Base-by-base conservation (phyloP, 2,113 vertebrate species). In the Eretmochelys imbricata region DNA sequence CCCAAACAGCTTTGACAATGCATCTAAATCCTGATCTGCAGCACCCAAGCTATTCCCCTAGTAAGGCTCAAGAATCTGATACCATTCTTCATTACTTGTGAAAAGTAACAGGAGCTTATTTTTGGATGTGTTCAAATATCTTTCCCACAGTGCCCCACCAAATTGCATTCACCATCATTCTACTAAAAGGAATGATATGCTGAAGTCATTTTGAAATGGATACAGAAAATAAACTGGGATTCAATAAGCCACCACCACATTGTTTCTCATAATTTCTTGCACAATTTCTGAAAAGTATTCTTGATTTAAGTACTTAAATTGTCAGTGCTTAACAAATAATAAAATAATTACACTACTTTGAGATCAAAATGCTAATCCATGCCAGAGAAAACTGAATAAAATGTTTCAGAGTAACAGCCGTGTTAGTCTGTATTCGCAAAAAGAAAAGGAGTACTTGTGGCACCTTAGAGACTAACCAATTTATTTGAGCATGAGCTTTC, bases 331-430 rank as follows among this genome's bases (percentile, higher is more conserved):
- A 95, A 85, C 12, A 90, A 94, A 80, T 48, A 92, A 80, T n/a
- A 90, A 93, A 92, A 69, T 35, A 89, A 93, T 22, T 27, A 8
- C 84, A 82, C 48, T 69, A 59, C 35, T 88, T 16, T 38, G 86
- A 75, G 83, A 84, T 31, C 86, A 92, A 95, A 94, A 48, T n/a
- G 16, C 55, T 87, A 91, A 96, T 84, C 81, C 31, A 29, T 75
- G 69, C 51, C 16, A 87, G 65, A 88, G 14, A 93, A 95, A 89
- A 75, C 2, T 48, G 55, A 54, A 69, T 62, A 22, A 55, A 55
- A 89, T 88, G 91, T 94, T 42, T 42, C 38, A 42, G 38, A 42
- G 38, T 42, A 42, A 42, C 38, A 42, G 38, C 38, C 3, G 38
- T 42, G 38, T 42, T 42, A 4, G 38, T 42, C 38, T 42, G 38